Evolutionary conservation across 2,113 vertebrate species (phyloP), one percentile per base, ranked within the genome.

Genomic region (Psittacus erithacus): DNA sequence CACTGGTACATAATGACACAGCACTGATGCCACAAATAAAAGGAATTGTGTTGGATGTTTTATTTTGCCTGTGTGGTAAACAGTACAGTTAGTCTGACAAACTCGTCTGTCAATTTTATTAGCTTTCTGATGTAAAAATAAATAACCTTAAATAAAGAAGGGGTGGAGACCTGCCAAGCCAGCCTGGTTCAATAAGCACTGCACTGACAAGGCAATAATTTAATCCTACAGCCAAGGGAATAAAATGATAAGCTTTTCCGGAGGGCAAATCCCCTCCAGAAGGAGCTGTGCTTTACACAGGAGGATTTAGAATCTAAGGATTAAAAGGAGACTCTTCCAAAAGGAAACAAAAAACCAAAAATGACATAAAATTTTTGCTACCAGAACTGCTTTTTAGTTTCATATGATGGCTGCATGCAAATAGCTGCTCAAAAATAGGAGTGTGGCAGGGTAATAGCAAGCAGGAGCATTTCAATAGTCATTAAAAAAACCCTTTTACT

Each of bases 151-250:
- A 97, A 94, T 80, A 94, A 97, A 94, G 94, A 92, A 92, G 91
- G 83, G 76, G 35, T 57, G 19, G 83, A 82, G 59, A 76, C 11
- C 20, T 76, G 31, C 94, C 92, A 95, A 94, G 86, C 86, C 96
- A 97, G 97, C 95, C 92, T 93, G 78, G 63, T 96, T 77, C 75
- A 71, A 53, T 88, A 74, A 92, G 95, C 96, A 46, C 83, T 91
- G 38, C 17, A 77, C 47, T 82, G 59, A 78, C 92, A 95, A 93
- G 76, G 93, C 91, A 97, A 82, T 90, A 83, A 79, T 86, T 86
- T 82, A 80, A 31, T 84, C 79, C 68, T 86, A 69, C 89, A 97
- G 81, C 50, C 67, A 76, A 95, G 57, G 17, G 38, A 41, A 88
- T 64, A 60, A 86, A 93, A 55, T 2, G 0, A 14, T 27, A 41